A percentile compares a stretch with the other conserved stretches of the same genome.
phyloP scores from a whole-genome alignment of 2,113 vertebrate species.

The Larimichthys polyactis region DNA sequence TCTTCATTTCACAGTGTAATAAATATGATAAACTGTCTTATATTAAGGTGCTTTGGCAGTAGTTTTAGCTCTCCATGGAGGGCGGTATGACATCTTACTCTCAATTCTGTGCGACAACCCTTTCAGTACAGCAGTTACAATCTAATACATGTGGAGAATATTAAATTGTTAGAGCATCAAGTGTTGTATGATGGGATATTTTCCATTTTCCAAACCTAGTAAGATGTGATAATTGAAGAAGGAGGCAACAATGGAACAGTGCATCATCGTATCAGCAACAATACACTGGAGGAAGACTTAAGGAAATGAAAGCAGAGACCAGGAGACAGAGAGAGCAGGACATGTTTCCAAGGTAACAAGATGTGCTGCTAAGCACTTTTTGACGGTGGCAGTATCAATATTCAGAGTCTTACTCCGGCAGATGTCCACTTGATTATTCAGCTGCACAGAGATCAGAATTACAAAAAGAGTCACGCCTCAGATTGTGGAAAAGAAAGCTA shows the following conservation, averaged over 20 bases:
- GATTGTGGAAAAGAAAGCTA: background rate
- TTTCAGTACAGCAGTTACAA: constrained; percentile 11
- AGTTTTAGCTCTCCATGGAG: constrained; percentile 42
- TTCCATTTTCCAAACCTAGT: constrained; percentile 24
- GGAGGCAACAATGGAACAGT: background rate
- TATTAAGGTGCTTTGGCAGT: constrained; percentile 37
- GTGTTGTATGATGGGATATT: constrained; percentile 21
- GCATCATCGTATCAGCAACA: constrained; percentile 30
- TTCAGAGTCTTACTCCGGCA: constrained; percentile 34
- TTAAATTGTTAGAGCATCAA: constrained; percentile 33
- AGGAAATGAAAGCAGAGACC: constrained; percentile 57
- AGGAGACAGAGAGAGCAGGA: constrained; percentile 34
- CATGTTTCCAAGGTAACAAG: constrained; percentile 75
- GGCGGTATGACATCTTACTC: constrained; percentile 26
- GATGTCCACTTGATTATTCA: constrained; percentile 51
- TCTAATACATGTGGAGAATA: constrained; percentile 15
- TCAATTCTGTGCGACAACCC: constrained; percentile 35
- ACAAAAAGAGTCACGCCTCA: background rate
- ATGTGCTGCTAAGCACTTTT: constrained; percentile 38
- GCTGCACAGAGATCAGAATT: constrained; percentile 10
- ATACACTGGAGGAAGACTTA: constrained; percentile 18
- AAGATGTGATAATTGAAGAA: constrained; percentile 22
- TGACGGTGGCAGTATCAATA: constrained; percentile 41
- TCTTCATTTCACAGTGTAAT: constrained; percentile 37
- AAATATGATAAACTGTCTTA: constrained; percentile 48